A percentile compares a stretch with the other conserved stretches of the same genome.
Conservation (phyloP, 2,113 vertebrate genomes). For the Gila orcuttii region DNA sequence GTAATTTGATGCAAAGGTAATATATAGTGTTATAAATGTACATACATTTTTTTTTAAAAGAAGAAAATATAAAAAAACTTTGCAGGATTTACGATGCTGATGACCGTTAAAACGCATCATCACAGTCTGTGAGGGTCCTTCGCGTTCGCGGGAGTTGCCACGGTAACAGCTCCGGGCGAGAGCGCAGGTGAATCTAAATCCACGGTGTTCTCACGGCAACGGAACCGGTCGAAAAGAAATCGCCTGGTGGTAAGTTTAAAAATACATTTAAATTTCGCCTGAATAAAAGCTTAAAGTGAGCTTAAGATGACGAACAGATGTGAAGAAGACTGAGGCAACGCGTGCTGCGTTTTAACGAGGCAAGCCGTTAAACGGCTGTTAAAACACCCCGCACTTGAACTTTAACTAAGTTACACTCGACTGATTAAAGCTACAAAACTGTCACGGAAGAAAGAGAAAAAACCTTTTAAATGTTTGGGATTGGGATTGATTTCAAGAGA, state of each 20-base stretch:
- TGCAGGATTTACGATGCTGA: no score
- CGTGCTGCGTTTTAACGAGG: constrained; percentile 54
- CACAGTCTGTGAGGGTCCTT: not conserved
- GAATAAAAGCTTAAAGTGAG: constrained; percentile 66
- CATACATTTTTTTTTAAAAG: no score
- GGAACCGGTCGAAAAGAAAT: constrained; percentile 68
- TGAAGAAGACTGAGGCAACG: constrained; percentile 64
- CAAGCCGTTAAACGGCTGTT: constrained; percentile 38
- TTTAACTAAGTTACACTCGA: constrained; percentile 12
- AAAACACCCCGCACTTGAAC: constrained; percentile 47
- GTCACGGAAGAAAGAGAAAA: constrained; percentile 42
- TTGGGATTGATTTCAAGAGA: constrained; percentile 62
- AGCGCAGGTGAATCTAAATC: constrained; percentile 63
- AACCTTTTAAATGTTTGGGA: constrained; percentile 65
- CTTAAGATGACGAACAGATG: constrained; percentile 71
- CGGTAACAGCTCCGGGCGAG: constrained; percentile 38
- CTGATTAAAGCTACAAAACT: constrained; percentile 57
- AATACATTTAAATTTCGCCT: constrained; percentile 66
- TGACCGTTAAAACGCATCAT: no score
- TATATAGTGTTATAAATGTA: no score
- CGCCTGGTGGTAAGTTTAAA: constrained; percentile 69
- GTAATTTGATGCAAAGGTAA: no score
- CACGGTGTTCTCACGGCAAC: constrained; percentile 62
- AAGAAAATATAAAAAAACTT: no score
- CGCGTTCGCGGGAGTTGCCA: constrained; percentile 24